Conservation (phyloP, 2,797 vertebrate genomes). For the Falco novaeseelandiae region DNA sequence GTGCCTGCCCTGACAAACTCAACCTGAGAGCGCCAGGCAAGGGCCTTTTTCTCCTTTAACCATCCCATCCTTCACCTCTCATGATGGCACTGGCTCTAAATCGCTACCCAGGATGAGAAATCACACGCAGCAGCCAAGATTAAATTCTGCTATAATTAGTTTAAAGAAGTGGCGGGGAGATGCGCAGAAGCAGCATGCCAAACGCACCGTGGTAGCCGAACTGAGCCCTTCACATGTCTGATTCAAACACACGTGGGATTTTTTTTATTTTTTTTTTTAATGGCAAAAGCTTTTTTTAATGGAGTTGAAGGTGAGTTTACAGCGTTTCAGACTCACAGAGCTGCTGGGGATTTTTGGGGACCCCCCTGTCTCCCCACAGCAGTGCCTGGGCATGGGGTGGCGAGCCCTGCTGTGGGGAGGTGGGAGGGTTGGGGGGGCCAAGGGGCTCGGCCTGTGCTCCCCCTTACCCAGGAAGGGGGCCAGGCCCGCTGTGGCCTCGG, state of each 20-base stretch:
- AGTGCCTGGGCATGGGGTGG: accelerated
- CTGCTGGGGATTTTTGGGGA: accelerated
- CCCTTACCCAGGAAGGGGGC: accelerated
- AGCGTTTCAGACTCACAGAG: background rate
- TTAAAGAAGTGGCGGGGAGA: accelerated
- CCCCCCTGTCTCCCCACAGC: accelerated
- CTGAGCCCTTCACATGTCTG: accelerated
- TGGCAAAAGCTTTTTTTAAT: background rate
- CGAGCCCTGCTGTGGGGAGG: background rate
- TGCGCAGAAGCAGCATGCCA: accelerated
- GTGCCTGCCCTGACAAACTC: background rate
- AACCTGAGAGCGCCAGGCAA: too few relatives aligned
- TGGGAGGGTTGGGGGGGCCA: accelerated
- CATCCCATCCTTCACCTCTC: background rate
- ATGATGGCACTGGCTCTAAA: accelerated
- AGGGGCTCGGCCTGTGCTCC: too few relatives aligned
- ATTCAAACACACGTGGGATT: accelerated
- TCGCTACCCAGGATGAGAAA: accelerated
- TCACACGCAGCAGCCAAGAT: accelerated
- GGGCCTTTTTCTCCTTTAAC: background rate
- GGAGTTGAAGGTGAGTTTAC: accelerated
- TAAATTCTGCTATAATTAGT: background rate
- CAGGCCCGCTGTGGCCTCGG: accelerated
- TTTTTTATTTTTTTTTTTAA: background rate
- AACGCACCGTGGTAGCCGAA: accelerated